Evolutionary conservation across 2,113 vertebrate genomes (phyloP), one percentile per base, ranked within the genome.

Genomic region (Argyrosomus japonicus): DNA sequence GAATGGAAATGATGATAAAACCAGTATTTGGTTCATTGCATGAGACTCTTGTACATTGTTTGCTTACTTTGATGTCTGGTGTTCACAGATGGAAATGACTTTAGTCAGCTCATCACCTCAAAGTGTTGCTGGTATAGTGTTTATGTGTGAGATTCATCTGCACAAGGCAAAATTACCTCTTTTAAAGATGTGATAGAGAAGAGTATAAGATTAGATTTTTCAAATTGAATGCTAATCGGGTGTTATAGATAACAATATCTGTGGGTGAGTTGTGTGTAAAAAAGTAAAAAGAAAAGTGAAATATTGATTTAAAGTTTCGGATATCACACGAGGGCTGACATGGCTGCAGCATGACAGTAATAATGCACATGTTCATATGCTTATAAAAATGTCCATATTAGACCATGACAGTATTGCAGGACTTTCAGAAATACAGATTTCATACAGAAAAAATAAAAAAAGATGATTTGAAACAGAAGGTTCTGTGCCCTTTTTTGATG

Each of bases 61-160:
- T 77, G 40, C 72, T 63, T 88, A 77, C 82, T 81, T 69, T 83
- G 69, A 56, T 81, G 72, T 70, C 51, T 43, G 43, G 23, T 57
- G 63, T 50, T 79, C 53, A 53, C 68, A 68, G 51, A 64, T 40
- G 68, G 36, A 40, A 40, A 40, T 40, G 36, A 40, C 36, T 40
- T 40, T 40, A 40, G 36, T 40, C 36, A 40, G 36, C 8, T 40
- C 36, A 40, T 40, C 7, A 40, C 36, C 8, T 40, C 36, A 70
- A 43, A 15, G 1, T 61, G 15, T 54, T 47, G 11, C 45, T 47
- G 14, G 45, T 47, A 47, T 47, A 36, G 36, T 36, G 36, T 36
- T 47, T 68, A 25, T 50, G 17, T 54, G 45, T 36, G 62, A 78
- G 62, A 47, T 51, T 61, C 61, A 6, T 60, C 23, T 75, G 14